Evolutionary conservation across 2,797 vertebrate species (phyloP).

Genomic region (Sebastes hubbsi): DNA sequence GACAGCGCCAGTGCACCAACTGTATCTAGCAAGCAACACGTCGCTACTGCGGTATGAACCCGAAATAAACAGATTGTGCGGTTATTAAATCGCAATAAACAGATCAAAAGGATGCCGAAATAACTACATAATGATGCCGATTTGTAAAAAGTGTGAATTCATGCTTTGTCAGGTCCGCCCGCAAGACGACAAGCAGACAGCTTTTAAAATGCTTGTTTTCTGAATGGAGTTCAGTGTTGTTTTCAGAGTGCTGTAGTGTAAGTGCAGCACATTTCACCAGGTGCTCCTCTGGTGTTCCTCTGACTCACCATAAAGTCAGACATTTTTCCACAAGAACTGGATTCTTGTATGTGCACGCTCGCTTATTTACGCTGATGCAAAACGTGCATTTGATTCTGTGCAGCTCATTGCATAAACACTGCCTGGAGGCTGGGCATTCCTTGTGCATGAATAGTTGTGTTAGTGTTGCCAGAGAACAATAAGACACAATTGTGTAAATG

Average conservation of each 20-base stretch:
- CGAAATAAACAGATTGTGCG: too few species aligned
- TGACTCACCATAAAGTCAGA: slow-evolving; percentile 6
- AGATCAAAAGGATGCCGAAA: too few species aligned
- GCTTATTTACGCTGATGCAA: not conserved
- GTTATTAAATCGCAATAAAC: too few species aligned
- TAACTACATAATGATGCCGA: too few species aligned
- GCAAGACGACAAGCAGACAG: too few species aligned
- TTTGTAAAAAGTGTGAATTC: too few species aligned
- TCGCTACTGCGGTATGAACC: too few species aligned
- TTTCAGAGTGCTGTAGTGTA: not conserved
- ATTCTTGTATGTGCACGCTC: slow-evolving; percentile 25
- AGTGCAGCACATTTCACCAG: not conserved
- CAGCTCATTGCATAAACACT: slow-evolving; percentile 4
- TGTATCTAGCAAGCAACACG: too few species aligned
- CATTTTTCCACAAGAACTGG: not conserved
- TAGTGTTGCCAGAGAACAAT: slow-evolving; percentile 31
- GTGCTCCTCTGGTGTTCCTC: not conserved
- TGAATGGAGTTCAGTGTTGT: too few species aligned
- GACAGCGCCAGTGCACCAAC: too few species aligned
- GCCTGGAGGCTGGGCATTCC: slow-evolving; percentile 24
- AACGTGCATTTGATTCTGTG: not conserved
- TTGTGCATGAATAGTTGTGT: slow-evolving; percentile 24
- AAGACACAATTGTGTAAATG: slow-evolving; percentile 25
- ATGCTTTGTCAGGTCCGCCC: too few species aligned
- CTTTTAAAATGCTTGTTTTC: too few species aligned